These are phyloP conservation scores for Hoplostethus mediterraneus DNA, from an alignment of 2,797 vertebrate species.

Conservation along the genomic window DNA sequence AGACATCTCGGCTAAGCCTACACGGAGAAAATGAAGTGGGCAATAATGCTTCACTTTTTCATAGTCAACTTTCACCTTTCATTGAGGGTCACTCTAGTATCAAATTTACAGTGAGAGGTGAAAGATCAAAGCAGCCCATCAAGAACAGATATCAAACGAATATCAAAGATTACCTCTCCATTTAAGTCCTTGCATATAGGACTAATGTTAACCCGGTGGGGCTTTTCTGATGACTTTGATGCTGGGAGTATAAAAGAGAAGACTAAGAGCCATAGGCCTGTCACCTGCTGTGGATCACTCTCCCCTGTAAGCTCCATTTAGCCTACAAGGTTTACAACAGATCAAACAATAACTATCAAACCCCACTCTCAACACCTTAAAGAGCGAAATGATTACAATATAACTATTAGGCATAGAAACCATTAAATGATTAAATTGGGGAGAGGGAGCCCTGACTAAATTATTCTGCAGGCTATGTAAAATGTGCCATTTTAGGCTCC, in stretches of 20 bases:
- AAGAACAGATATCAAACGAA: constrained; percentile 72
- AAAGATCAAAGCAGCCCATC: constrained; percentile 60
- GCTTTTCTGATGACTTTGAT: constrained; percentile 78
- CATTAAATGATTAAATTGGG: constrained; percentile 43
- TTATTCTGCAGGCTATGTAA: no score
- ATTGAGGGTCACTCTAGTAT: constrained; percentile 50
- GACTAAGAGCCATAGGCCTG: constrained; percentile 49
- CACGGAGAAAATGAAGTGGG: constrained; percentile 15
- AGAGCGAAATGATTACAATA: constrained; percentile 13
- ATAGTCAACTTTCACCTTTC: constrained; percentile 40
- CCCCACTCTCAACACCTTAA: constrained; percentile 46
- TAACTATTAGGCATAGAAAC: not conserved
- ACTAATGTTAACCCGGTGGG: constrained; percentile 72
- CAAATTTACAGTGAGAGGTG: constrained; percentile 39
- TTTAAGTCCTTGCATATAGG: constrained; percentile 69
- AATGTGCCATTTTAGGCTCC: no score
- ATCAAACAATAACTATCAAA: constrained; percentile 73
- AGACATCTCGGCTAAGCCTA: constrained; percentile 23
- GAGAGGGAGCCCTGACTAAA: no score
- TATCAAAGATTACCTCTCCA: constrained; percentile 77
- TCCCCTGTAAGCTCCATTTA: constrained; percentile 36
- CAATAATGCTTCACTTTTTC: constrained; percentile 27
- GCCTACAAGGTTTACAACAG: constrained; percentile 48
- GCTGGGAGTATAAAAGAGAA: constrained; percentile 70
- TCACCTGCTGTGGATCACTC: constrained; percentile 75